Conservation (phyloP, 1,140 invertebrate species). For the Colletes latitarsis region DNA sequence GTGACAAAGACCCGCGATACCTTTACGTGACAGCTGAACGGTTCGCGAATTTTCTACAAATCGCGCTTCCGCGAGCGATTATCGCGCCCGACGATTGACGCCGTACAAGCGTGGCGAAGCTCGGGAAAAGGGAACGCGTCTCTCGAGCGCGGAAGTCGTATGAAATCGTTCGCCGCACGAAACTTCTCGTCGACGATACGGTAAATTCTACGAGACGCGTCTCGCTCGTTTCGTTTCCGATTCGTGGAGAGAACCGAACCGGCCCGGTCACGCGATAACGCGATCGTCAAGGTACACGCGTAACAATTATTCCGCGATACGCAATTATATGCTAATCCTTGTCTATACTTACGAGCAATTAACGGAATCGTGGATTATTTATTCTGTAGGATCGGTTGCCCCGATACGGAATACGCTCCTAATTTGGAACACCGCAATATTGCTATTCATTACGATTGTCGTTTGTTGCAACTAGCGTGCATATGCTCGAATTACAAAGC, state of each 20-base stretch:
- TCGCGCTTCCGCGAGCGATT: slow-evolving; percentile 44
- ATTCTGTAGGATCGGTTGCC: too few relatives aligned
- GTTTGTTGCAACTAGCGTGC: too few relatives aligned
- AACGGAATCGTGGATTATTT: too few relatives aligned
- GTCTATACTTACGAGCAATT: too few relatives aligned
- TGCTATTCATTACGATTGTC: too few relatives aligned
- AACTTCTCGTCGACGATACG: background rate
- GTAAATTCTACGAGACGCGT: background rate
- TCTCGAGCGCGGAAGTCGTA: background rate
- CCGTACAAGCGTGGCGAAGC: slow-evolving; percentile 22
- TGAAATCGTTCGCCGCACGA: background rate
- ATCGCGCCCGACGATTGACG: background rate
- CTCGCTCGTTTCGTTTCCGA: background rate
- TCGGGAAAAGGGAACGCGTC: background rate
- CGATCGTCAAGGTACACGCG: too few relatives aligned
- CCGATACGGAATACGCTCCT: too few relatives aligned
- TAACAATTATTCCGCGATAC: too few relatives aligned
- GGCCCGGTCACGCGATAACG: background rate
- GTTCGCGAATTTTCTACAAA: slow-evolving; percentile 46
- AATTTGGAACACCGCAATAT: too few relatives aligned
- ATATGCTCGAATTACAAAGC: too few relatives aligned
- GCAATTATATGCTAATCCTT: too few relatives aligned
- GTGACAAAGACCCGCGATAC: slow-evolving; percentile 44
- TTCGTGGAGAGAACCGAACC: background rate
- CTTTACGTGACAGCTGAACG: slow-evolving; percentile 46